These are phyloP conservation scores for Adelosebastes latens DNA, from an alignment of 2,797 vertebrate genomes.

Conservation along the genomic window DNA sequence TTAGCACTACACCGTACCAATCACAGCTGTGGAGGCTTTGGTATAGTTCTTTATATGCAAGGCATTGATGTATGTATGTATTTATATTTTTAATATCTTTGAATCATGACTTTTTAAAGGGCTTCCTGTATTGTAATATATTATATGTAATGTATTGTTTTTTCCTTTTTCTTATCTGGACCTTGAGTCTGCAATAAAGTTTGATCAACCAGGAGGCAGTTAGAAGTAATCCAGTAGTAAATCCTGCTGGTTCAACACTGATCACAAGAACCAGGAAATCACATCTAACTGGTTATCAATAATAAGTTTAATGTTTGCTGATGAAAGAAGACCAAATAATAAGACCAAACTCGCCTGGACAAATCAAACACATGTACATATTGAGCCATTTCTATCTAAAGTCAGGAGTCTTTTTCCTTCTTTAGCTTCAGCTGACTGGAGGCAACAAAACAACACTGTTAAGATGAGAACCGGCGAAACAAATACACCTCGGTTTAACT, in stretches of 20 bases:
- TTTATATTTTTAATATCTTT: too few relatives aligned
- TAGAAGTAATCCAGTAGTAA: neutral
- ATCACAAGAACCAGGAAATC: neutral
- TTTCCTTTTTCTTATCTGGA: too few relatives aligned
- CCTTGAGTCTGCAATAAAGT: too few relatives aligned
- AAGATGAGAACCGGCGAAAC: neutral
- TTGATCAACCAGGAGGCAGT: too few relatives aligned
- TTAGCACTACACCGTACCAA: too few relatives aligned
- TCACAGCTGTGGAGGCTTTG: too few relatives aligned
- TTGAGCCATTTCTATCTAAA: rapidly evolving
- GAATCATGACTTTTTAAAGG: too few relatives aligned
- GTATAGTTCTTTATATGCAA: too few relatives aligned
- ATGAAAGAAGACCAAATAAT: neutral
- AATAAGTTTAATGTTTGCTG: neutral
- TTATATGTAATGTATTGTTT: too few relatives aligned
- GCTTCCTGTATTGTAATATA: too few relatives aligned
- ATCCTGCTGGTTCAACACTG: neutral
- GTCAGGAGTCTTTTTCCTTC: neutral
- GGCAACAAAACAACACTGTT: neutral
- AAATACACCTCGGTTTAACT: neutral
- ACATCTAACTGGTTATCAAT: neutral
- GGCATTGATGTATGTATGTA: too few relatives aligned
- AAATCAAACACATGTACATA: neutral
- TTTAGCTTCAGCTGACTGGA: neutral
- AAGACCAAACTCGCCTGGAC: neutral